Percentiles rank a stretch among this genome's conserved stretches.
Conservation (phyloP, 2,113 vertebrate species). For the Cebidichthys violaceus region DNA sequence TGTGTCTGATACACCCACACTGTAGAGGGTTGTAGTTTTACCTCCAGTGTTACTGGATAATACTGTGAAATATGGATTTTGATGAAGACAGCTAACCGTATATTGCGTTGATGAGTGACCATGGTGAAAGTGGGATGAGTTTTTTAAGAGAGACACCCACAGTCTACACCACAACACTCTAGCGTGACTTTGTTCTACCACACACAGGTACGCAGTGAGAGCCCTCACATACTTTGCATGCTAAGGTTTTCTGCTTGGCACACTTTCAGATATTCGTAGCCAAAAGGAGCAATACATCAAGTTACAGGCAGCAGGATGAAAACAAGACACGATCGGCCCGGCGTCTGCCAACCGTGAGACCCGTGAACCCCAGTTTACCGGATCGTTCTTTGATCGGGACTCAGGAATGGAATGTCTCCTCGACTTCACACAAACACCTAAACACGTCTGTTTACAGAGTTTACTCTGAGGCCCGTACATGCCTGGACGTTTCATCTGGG, state of each 20-base stretch:
- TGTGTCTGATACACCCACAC: too few relatives aligned
- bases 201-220: neutral
- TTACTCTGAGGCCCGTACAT: conserved; percentile 3
- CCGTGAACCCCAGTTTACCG: conserved; percentile 11
- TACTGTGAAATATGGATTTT: neutral
- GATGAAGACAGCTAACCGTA: neutral
- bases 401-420: conserved; percentile 2
- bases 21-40: too few relatives aligned
- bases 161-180: neutral
- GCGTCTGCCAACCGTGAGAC: conserved; percentile 16
- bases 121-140: neutral
- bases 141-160: neutral
- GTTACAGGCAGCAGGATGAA: conserved; percentile 24
- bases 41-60: neutral
- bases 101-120: neutral
- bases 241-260: conserved; percentile 14
- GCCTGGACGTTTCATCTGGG: neutral
- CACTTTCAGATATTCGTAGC: conserved; percentile 15
- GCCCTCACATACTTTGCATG: neutral
- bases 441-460: conserved; percentile 18
- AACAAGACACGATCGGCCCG: conserved; percentile 3
- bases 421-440: conserved; percentile 19
- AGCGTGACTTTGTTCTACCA: neutral
- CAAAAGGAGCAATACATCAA: conserved; percentile 31
- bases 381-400: neutral